Evolutionary conservation across 2,888 invertebrate genomes (phyloP).

Genomic region (Congeria kusceri): DNA sequence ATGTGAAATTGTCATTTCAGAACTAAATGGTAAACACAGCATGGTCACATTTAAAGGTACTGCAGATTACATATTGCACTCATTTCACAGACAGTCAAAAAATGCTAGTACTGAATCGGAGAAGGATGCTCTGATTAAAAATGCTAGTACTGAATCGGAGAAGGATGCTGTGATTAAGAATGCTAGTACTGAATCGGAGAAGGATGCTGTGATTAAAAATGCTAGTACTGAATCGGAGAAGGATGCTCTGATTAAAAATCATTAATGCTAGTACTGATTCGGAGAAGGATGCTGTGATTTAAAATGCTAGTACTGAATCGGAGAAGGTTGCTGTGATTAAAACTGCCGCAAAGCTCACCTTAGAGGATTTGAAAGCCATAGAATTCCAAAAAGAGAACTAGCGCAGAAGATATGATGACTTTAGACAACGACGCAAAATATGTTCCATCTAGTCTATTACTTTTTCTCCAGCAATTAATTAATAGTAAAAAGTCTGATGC

Average conservation of each 20-base stretch:
- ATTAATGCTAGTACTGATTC: background rate
- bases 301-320: background rate
- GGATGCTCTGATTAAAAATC: constrained; percentile 6
- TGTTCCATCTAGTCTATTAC: constrained; percentile 15
- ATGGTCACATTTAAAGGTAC: constrained; percentile 36
- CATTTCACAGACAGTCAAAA: constrained; percentile 14
- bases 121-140: too few relatives aligned
- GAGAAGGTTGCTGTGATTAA: constrained; percentile 11
- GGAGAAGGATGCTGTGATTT: constrained; percentile 7
- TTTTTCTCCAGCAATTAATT: background rate
- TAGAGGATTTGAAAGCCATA: constrained; percentile 3
- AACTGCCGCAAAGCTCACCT: constrained; percentile 35
- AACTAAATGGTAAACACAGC: constrained; percentile 28
- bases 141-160: background rate
- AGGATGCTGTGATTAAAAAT: constrained; percentile 10
- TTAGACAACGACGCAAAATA: background rate
- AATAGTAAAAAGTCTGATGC: background rate
- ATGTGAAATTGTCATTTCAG: constrained; percentile 23
- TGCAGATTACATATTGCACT: constrained; percentile 32
- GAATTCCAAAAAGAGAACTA: background rate
- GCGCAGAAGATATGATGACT: constrained; percentile 15
- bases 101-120: background rate
- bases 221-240: constrained; percentile 15
- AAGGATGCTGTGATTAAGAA: constrained; percentile 14
- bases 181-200: constrained; percentile 14